Percentiles rank a stretch among this genome's conserved stretches.
These are phyloP conservation scores for Micromesistius poutassou DNA, from an alignment of 2,797 vertebrate genomes.

Conservation along the genomic window DNA sequence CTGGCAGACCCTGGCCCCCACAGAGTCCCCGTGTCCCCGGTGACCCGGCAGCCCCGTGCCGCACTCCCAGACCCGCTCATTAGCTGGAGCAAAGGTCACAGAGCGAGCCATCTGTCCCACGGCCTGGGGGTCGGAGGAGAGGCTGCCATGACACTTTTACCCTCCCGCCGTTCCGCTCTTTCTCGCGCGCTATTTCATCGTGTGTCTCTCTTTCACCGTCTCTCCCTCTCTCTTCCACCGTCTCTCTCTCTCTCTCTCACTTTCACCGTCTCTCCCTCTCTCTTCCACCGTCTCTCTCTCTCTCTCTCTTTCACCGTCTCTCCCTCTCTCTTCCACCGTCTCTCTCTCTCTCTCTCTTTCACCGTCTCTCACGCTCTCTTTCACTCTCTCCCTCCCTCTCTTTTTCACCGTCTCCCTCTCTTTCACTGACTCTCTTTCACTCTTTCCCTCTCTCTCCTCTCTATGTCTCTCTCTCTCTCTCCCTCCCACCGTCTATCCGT, in stretches of 20 bases:
- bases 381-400: constrained; percentile 13
- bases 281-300: constrained; percentile 11
- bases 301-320: constrained; percentile 20
- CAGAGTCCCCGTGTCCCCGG: neutral
- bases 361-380: constrained; percentile 31
- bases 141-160: constrained; percentile 42
- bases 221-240: neutral
- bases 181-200: constrained; percentile 34
- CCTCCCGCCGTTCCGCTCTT: neutral
- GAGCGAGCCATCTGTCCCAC: constrained; percentile 66
- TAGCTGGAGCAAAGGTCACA: constrained; percentile 56
- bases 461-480: constrained; percentile 35
- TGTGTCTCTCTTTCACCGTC: constrained; percentile 15
- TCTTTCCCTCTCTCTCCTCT: constrained; percentile 34
- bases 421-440: neutral
- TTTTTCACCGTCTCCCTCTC: too few species aligned
- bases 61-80: constrained; percentile 63
- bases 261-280: constrained; percentile 33
- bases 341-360: constrained; percentile 34
- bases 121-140: constrained; percentile 48
- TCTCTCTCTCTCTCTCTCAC: constrained; percentile 38
- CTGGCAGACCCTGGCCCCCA: constrained; percentile 38
- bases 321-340: constrained; percentile 1
- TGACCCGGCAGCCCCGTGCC: constrained; percentile 52
- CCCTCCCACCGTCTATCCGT: constrained; percentile 31